Base-by-base conservation (phyloP, 2,797 vertebrate genomes). In the Enoplosus armatus region DNA sequence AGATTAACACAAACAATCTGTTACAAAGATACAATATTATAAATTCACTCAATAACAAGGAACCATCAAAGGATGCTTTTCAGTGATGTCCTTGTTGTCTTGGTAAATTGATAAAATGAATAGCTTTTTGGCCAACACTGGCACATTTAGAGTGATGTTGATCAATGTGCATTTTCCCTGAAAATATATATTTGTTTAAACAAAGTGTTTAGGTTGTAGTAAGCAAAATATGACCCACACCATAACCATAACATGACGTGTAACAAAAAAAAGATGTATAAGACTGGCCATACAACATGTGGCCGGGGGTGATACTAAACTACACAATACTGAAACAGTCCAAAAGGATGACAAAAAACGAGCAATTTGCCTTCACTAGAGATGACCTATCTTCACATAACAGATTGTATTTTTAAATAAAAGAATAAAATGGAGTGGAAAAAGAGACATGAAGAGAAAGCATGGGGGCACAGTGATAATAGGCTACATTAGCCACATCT, bases 401-500 rank as follows among this genome's bases (percentile, higher is more conserved):
- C 45, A 77, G 61, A 77, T n/a, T 74, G 54, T 71, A 60, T 63
- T 43, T 81, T 90, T 80, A 79, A 85, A 88, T 83, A 88, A 85
- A 77, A 68, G 60, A 72, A 76, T 70, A 88, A 77, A 89, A 87
- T 70, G 26, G 65, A 58, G 62, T 83, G 75, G 74, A 83, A 84
- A 84, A 87, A 51, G 55, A 86, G 65, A 77, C 72, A 62, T 72
- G 51, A 70, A 29, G 31, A 79, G 64, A 84, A 83, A 80, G 69
- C 75, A 83, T 59, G 56, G 43, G 85, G 79, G 8, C 55, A 74
- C 47, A 58, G 83, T 85, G 82, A 89, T 90, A 92, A 90, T 88
- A 76, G 88, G 78, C 85, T 88, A 82, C 86, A 91, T 92, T 90
- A 90, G 85, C 73, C 80, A 83, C 82, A 82, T 91, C 88, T 91